These are phyloP conservation scores for Macroglossus sobrinus DNA, from an alignment of 2,113 vertebrate species.

Conservation along the genomic window DNA sequence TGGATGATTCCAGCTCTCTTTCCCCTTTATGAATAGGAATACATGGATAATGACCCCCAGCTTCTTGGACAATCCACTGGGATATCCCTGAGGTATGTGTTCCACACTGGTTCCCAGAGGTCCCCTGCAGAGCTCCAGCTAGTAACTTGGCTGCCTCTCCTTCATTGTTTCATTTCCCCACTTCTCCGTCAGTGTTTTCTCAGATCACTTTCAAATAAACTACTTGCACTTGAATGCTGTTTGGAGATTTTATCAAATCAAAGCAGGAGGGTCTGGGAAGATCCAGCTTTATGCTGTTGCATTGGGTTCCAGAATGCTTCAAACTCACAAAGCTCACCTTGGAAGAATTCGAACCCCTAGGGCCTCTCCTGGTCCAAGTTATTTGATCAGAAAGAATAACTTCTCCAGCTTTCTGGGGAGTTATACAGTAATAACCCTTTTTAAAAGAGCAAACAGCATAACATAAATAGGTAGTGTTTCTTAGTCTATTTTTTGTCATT, in stretches of 20 bases:
- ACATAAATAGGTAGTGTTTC: neutral
- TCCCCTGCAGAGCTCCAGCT: neutral
- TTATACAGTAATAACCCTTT: neutral
- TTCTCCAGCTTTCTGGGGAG: neutral
- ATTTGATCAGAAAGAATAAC: neutral
- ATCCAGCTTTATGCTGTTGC: neutral
- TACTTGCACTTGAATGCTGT: neutral
- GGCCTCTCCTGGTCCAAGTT: neutral
- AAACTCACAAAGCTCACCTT: neutral
- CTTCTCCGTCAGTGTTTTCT: neutral
- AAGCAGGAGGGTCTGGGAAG: neutral
- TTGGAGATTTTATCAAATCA: neutral
- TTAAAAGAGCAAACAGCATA: slow-evolving; percentile 2
- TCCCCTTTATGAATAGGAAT: neutral
- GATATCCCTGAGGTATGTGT: neutral
- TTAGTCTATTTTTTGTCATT: slow-evolving; percentile 49
- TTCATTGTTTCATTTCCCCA: neutral
- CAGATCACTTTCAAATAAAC: neutral
- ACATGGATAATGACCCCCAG: neutral
- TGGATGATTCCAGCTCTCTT: neutral
- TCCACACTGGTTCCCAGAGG: neutral
- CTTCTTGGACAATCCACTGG: neutral
- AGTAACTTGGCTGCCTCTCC: neutral
- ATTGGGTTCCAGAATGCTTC: neutral
- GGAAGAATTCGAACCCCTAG: neutral